Conservation (phyloP, 1,140 invertebrate genomes). For the Philaenus spumarius region DNA sequence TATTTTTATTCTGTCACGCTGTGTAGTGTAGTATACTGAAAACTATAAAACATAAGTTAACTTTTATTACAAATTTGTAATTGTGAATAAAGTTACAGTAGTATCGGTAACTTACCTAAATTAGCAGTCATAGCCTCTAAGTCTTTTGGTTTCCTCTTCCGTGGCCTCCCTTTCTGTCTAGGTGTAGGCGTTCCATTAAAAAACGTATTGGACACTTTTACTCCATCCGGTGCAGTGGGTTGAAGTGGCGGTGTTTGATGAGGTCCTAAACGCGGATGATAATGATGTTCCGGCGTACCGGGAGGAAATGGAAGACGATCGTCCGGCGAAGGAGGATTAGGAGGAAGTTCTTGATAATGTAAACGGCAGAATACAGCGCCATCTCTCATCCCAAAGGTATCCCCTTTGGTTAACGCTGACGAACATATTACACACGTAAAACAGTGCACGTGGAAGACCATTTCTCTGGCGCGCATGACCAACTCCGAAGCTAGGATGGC, state of each 20-base stretch:
- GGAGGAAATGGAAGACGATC: constrained; percentile 41
- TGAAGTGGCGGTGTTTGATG: constrained; percentile 27
- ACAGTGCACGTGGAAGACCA: constrained; percentile 92
- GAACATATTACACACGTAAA: constrained; percentile 92
- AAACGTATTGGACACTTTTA: constrained; percentile 49
- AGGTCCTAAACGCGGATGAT: constrained; percentile 39
- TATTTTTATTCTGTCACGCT: too few species aligned
- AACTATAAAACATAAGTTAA: too few species aligned
- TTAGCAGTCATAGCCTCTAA: constrained; percentile 75
- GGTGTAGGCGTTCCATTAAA: constrained; percentile 64
- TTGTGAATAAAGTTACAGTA: not conserved
- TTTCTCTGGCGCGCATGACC: constrained; percentile 88
- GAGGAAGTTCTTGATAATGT: constrained; percentile 56
- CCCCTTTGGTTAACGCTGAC: constrained; percentile 74
- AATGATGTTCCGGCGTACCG: constrained; percentile 42
- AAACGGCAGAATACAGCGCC: constrained; percentile 73
- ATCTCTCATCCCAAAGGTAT: constrained; percentile 89
- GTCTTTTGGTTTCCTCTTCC: constrained; percentile 87
- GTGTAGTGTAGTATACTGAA: too few species aligned
- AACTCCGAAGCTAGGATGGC: constrained; percentile 89
- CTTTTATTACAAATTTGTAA: not conserved
- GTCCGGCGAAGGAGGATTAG: constrained; percentile 44
- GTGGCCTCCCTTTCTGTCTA: constrained; percentile 82
- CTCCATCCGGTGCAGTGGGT: constrained; percentile 34
- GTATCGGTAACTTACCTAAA: constrained; percentile 74